Evolutionary conservation across 1,140 invertebrate species (phyloP).

Genomic region (Brachionus plicatilis): DNA sequence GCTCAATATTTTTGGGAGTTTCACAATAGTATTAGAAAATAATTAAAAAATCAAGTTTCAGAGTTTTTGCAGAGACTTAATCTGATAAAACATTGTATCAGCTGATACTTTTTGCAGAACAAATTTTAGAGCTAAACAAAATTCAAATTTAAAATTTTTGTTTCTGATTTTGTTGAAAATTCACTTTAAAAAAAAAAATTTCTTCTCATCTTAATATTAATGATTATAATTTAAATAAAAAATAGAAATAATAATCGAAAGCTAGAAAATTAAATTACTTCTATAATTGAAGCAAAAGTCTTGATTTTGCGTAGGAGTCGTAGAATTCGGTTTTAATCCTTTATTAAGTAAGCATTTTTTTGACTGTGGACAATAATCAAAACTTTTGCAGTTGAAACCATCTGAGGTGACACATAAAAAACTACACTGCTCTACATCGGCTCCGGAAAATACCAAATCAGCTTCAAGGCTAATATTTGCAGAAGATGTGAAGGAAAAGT

Average conservation of each 20-base stretch:
- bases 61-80: no score
- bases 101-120: no score
- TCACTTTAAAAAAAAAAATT: no score
- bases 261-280: neutral
- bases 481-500: slow-evolving; percentile 13
- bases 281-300: slow-evolving; percentile 2
- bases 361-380: neutral
- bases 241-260: neutral
- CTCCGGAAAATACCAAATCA: neutral
- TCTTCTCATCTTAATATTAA: no score
- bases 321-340: neutral
- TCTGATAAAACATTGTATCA: no score
- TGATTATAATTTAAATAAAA: no score
- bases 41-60: no score
- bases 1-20: no score
- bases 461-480: neutral
- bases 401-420: slow-evolving; percentile 17
- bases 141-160: no score
- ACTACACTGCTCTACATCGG: slow-evolving; percentile 16
- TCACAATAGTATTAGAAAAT: no score
- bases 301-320: neutral
- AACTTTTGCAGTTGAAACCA: slow-evolving; percentile 32
- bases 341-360: slow-evolving; percentile 18
- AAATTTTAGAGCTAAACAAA: no score
- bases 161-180: no score